Percentiles rank a stretch among this genome's conserved stretches.
phyloP scores from a whole-genome alignment of 2,797 vertebrate species.

The Loriculus beryllinus region DNA sequence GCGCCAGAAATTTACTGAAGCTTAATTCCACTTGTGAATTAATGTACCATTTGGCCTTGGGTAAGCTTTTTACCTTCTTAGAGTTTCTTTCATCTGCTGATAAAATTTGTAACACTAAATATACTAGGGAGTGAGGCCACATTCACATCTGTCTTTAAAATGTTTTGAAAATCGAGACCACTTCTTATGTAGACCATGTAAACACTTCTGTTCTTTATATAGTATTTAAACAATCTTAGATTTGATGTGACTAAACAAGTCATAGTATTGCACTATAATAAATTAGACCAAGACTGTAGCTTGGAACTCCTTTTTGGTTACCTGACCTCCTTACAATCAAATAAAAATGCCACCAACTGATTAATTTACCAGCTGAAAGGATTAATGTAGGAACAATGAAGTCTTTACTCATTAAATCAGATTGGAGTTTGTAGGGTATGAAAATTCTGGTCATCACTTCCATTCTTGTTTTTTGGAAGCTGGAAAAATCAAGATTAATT shows the following conservation, averaged over 20 bases:
- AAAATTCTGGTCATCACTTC: not conserved
- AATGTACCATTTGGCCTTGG: not conserved
- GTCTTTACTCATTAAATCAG: not conserved
- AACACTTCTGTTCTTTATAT: not conserved
- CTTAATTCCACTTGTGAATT: not conserved
- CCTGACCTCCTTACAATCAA: not conserved
- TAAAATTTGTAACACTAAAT: not conserved
- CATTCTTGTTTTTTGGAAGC: not conserved
- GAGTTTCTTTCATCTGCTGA: conserved; percentile 5
- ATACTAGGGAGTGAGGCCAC: not conserved
- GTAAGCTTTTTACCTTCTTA: not conserved
- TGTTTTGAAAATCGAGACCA: not conserved
- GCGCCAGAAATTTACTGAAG: conserved; percentile 17
- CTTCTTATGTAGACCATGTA: not conserved
- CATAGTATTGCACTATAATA: not conserved
- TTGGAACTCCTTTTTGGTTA: not conserved
- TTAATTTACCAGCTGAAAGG: not conserved
- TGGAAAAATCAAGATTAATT: conserved; percentile 8
- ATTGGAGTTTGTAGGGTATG: not conserved
- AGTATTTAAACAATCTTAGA: not conserved
- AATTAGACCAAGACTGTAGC: not conserved
- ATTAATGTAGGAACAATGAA: not conserved
- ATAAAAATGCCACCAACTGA: not conserved
- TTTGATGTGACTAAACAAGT: not conserved
- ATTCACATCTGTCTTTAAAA: not conserved